Evolutionary conservation across 2,888 invertebrate genomes (phyloP).

Genomic region (Macrophya annulata): DNA sequence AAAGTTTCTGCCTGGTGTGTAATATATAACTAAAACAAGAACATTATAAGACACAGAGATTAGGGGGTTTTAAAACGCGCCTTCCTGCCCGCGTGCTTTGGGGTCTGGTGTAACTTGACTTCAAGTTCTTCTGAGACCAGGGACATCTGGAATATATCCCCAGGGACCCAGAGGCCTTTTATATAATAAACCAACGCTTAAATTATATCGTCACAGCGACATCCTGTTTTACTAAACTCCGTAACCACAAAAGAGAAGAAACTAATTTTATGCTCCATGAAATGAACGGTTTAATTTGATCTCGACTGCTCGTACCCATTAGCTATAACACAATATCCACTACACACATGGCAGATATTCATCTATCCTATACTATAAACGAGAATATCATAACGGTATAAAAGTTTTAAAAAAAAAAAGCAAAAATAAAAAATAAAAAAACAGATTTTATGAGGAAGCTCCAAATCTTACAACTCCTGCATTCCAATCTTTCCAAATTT

Average conservation of each 20-base stretch:
- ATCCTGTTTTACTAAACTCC: conserved; percentile 53
- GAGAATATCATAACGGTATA: not conserved
- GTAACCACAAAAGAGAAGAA: conserved; percentile 50
- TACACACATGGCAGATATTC: not conserved
- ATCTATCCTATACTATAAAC: not conserved
- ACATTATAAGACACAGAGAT: conserved; percentile 41
- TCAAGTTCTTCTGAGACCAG: conserved; percentile 52
- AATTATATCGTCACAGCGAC: conserved; percentile 55
- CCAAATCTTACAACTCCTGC: too few relatives aligned
- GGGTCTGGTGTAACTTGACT: conserved; percentile 53
- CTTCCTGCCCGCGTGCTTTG: conserved; percentile 39
- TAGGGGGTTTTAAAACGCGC: conserved; percentile 50
- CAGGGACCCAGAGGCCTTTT: conserved; percentile 53
- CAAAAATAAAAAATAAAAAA: too few relatives aligned
- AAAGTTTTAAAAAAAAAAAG: not conserved
- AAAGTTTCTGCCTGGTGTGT: conserved; percentile 19
- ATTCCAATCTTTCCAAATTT: too few relatives aligned
- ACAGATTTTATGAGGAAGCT: too few relatives aligned
- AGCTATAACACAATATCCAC: not conserved
- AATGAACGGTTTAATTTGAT: conserved; percentile 48
- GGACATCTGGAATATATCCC: conserved; percentile 71
- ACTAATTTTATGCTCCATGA: conserved; percentile 54
- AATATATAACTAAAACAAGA: conserved; percentile 38
- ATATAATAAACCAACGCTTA: conserved; percentile 58
- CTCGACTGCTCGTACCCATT: not conserved